Conservation (phyloP, 2,113 vertebrate genomes). For the Oncorhynchus nerka region DNA sequence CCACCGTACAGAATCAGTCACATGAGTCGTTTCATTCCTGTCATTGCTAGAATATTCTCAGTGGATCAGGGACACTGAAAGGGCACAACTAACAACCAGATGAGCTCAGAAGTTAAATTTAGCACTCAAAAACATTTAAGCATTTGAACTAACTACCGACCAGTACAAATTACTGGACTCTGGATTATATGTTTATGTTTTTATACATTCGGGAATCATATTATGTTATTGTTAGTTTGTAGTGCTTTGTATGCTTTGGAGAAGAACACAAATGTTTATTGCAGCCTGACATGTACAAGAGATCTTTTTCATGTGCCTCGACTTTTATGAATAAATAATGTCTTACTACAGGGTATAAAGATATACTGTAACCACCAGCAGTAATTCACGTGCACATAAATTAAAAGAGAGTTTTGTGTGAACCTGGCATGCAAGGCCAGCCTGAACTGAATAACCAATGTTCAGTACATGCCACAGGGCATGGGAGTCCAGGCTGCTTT, state of each 20-base stretch:
- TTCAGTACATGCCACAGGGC: background rate
- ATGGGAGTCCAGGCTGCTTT: background rate
- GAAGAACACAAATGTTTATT: background rate
- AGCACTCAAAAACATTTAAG: background rate
- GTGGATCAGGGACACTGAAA: conserved; percentile 7
- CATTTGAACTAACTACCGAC: too few species aligned
- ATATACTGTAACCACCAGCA: too few species aligned
- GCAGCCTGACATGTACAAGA: background rate
- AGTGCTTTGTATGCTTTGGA: background rate
- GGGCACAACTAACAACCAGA: background rate
- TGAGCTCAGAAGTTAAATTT: background rate
- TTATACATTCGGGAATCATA: too few species aligned
- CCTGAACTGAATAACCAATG: background rate
- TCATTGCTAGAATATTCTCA: conserved; percentile 38
- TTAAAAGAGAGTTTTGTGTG: too few species aligned
- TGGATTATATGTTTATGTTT: too few species aligned
- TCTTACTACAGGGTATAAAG: background rate
- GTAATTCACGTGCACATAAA: too few species aligned
- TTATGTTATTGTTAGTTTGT: too few species aligned
- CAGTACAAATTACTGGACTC: too few species aligned
- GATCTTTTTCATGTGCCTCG: too few species aligned
- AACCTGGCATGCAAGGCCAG: too few species aligned
- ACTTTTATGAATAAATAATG: background rate
- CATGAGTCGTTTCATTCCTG: conserved; percentile 35
- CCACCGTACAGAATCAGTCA: conserved; percentile 25